A percentile compares a stretch with the other conserved stretches of the same genome.
Conservation (phyloP, 2,888 invertebrate genomes). For the Clepsis dumicolana region DNA sequence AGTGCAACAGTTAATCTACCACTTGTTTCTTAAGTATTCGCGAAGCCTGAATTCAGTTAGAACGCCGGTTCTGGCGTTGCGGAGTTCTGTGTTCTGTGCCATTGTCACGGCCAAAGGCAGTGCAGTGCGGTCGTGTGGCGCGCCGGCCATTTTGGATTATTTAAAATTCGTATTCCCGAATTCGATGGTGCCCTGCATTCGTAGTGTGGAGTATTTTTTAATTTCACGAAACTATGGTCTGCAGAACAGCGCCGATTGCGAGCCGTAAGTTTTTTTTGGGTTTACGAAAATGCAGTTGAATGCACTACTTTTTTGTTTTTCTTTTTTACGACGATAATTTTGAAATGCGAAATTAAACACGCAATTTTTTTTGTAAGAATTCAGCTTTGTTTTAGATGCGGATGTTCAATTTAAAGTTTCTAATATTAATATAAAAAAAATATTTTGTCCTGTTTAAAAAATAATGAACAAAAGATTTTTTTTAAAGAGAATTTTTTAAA, state of each 20-base stretch:
- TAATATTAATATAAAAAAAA: too few species aligned
- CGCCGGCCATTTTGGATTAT: constrained; percentile 41
- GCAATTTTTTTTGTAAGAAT: too few species aligned
- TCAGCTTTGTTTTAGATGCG: too few species aligned
- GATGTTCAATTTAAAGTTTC: too few species aligned
- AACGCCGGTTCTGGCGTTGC: constrained; percentile 6
- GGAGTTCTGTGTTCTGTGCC: constrained; percentile 12
- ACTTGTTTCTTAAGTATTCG: background rate
- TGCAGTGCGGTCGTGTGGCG: constrained; percentile 40
- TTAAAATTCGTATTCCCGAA: constrained; percentile 44
- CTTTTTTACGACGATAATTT: background rate
- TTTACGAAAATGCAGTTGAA: background rate
- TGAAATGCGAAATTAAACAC: too few species aligned
- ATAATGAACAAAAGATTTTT: too few species aligned
- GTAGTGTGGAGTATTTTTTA: constrained; percentile 33
- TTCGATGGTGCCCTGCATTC: constrained; percentile 44
- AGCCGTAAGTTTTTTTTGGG: constrained; percentile 63
- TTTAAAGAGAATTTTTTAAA: too few species aligned
- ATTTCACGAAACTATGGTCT: constrained; percentile 56
- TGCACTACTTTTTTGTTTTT: background rate
- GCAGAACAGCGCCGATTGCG: constrained; percentile 69
- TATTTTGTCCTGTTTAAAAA: too few species aligned
- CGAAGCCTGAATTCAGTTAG: background rate
- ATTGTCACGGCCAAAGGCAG: constrained; percentile 35
- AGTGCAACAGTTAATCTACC: background rate